Percentiles rank a stretch among this genome's conserved stretches.
Evolutionary conservation across 2,888 invertebrate species (phyloP).

Genomic region (Eilema depressum): DNA sequence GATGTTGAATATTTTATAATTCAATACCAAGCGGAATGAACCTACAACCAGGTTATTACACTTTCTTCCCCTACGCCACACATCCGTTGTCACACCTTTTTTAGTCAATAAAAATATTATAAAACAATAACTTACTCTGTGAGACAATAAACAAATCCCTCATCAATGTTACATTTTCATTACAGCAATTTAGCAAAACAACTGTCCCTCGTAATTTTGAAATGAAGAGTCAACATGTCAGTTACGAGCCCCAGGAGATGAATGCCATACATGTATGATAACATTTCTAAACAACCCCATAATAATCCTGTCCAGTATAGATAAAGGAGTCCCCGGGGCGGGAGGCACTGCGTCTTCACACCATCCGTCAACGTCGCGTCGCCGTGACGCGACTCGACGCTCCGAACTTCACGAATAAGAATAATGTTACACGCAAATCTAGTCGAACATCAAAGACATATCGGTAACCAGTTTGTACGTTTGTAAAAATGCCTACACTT

Average conservation of each 20-base stretch:
- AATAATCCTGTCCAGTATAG: constrained; percentile 51
- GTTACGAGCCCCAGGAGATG: constrained; percentile 42
- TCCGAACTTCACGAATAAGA: constrained; percentile 41
- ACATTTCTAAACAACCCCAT: constrained; percentile 48
- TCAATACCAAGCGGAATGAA: too few species aligned
- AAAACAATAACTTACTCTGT: not conserved
- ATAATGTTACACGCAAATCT: constrained; percentile 45
- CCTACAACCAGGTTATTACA: too few species aligned
- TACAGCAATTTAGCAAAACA: constrained; percentile 8
- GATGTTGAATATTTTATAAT: not conserved
- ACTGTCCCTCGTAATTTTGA: constrained; percentile 17
- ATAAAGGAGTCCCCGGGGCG: constrained; percentile 45
- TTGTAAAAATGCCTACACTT: not conserved
- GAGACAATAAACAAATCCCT: not conserved
- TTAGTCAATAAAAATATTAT: not conserved
- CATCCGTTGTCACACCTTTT: not conserved
- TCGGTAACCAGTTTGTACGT: constrained; percentile 22
- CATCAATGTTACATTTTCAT: not conserved
- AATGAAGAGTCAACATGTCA: constrained; percentile 10
- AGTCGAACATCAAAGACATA: constrained; percentile 39
- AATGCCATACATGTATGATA: constrained; percentile 47
- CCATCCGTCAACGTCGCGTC: constrained; percentile 48
- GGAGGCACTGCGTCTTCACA: constrained; percentile 43
- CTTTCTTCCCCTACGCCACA: not conserved
- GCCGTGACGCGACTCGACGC: constrained; percentile 39